Percentiles rank a stretch among this genome's conserved stretches.
These are phyloP conservation scores for Siniperca obscura DNA, from an alignment of 2,797 vertebrate genomes.

Conservation along the genomic window DNA sequence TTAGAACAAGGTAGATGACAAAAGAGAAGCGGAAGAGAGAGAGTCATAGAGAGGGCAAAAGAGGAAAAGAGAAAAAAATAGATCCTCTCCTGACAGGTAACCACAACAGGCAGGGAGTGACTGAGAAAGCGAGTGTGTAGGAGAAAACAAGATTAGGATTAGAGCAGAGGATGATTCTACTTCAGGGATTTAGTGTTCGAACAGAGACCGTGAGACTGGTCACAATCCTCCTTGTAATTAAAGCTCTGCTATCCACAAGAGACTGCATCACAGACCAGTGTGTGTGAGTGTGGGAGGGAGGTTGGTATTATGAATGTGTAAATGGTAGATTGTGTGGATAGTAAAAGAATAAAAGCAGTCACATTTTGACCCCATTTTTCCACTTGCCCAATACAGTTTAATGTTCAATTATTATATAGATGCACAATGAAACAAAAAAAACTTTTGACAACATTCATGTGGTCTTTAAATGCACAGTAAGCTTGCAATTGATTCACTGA, in stretches of 20 bases:
- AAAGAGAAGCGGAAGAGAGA: slow-evolving; percentile 3
- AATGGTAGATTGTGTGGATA: background rate
- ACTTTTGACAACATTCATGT: background rate
- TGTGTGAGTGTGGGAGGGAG: background rate
- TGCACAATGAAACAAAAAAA: background rate
- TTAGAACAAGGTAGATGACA: slow-evolving; percentile 8
- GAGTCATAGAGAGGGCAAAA: background rate
- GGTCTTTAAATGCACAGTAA: background rate
- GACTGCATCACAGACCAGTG: slow-evolving; percentile 39
- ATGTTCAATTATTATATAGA: background rate
- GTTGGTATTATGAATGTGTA: background rate
- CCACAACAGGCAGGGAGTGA: background rate
- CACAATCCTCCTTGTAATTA: slow-evolving; percentile 68
- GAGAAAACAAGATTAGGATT: slow-evolving; percentile 75
- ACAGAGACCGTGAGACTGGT: slow-evolving; percentile 54
- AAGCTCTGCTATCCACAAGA: slow-evolving; percentile 54
- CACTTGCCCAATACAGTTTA: background rate
- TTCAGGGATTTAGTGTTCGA: slow-evolving; percentile 48
- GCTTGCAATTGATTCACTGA: background rate
- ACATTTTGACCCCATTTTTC: background rate
- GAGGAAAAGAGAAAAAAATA: slow-evolving; percentile 2
- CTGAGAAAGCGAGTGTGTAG: slow-evolving; percentile 27
- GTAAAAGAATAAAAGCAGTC: background rate
- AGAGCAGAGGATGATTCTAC: slow-evolving; percentile 55
- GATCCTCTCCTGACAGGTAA: slow-evolving; percentile 26